Evolutionary conservation across 2,113 vertebrate species (phyloP).

Genomic region (Myiopsitta monachus): DNA sequence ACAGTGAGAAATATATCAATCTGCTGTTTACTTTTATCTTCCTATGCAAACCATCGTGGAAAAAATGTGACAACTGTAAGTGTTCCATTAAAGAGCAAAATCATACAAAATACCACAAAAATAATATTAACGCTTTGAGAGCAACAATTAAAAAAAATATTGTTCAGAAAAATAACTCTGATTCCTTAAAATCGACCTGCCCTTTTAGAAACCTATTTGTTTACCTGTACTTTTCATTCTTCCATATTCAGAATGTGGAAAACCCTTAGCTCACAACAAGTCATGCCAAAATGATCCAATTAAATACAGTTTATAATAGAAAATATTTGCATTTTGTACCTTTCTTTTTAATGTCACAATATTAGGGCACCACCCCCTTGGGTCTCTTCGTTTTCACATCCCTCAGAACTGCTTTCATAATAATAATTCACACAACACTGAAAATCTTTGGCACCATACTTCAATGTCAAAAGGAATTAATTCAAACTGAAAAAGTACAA

Average conservation of each 20-base stretch:
- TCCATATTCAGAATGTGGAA: not conserved
- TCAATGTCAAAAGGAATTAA: not conserved
- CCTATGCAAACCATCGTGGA: not conserved
- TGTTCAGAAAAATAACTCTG: not conserved
- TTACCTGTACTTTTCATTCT: not conserved
- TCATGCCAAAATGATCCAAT: not conserved
- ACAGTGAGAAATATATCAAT: not conserved
- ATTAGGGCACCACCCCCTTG: not conserved
- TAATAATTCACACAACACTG: not conserved
- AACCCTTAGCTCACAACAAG: not conserved
- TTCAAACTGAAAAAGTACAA: slow-evolving; percentile 9
- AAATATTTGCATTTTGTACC: not conserved
- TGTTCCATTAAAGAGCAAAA: not conserved
- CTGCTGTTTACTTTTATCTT: not conserved
- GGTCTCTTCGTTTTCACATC: not conserved
- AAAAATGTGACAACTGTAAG: not conserved
- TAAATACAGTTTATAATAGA: not conserved
- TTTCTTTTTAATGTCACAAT: slow-evolving; percentile 15
- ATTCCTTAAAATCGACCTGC: not conserved
- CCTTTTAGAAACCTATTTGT: not conserved
- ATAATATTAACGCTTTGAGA: not conserved
- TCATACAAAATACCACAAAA: not conserved
- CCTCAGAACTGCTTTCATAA: slow-evolving; percentile 10
- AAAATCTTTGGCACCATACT: not conserved
- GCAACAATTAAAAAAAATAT: not conserved